Percentiles rank a stretch among this genome's conserved stretches.
Evolutionary conservation across 2,888 invertebrate species (phyloP).

Genomic region (Vandiemenella viatica): DNA sequence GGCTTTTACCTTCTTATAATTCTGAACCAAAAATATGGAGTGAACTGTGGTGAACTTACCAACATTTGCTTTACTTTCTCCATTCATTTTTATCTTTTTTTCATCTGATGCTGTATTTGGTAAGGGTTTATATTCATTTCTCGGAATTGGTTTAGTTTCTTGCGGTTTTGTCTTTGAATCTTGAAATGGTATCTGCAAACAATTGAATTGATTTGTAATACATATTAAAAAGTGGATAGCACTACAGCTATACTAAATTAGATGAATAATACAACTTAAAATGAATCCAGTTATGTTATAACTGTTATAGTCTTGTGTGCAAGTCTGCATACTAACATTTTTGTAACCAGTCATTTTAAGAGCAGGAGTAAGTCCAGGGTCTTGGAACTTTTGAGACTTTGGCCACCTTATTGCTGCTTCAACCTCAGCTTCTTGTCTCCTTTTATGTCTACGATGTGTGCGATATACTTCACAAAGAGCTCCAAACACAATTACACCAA

Average conservation of each 20-base stretch:
- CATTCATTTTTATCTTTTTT: conserved; percentile 26
- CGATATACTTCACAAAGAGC: conserved; percentile 59
- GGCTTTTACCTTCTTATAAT: no score
- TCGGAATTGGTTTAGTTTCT: conserved; percentile 22
- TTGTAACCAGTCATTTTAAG: conserved; percentile 24
- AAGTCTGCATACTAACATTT: conserved; percentile 29
- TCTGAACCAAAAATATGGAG: no score
- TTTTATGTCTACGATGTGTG: conserved; percentile 56
- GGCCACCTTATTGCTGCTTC: conserved; percentile 61
- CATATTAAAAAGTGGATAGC: no score
- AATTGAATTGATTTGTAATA: no score
- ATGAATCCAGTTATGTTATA: no score
- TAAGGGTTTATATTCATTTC: conserved; percentile 28
- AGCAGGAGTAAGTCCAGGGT: conserved; percentile 20
- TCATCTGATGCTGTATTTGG: conserved; percentile 24
- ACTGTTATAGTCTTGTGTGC: no score
- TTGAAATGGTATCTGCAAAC: conserved; percentile 16
- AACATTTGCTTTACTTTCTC: conserved; percentile 11
- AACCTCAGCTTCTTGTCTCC: conserved; percentile 50
- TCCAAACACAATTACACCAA: conserved; percentile 50
- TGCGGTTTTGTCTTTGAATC: conserved; percentile 12
- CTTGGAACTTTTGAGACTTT: conserved; percentile 55
- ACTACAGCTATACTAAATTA: no score
- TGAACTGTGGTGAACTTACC: no score
- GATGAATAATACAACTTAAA: no score